Base-by-base conservation (phyloP, 2,888 invertebrate species). In the Anaspis maculata region DNA sequence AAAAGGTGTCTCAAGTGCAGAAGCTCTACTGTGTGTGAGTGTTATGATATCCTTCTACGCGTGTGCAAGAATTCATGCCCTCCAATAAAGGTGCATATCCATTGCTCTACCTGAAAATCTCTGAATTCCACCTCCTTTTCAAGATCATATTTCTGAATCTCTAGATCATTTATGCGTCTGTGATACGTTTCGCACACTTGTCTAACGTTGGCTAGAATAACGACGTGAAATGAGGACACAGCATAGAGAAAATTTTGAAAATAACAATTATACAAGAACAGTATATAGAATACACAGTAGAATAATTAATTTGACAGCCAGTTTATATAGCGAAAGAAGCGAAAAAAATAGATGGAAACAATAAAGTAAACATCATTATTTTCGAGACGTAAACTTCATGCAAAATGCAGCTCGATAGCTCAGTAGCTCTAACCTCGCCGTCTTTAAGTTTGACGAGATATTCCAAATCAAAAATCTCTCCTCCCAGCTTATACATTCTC, bases 391-490 rank as follows among this genome's bases (percentile, higher is more conserved):
- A n/a, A n/a, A n/a, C n/a, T n/a, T n/a, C n/a, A n/a, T n/a, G n/a
- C n/a, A n/a, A n/a, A n/a, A n/a, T n/a, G n/a, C n/a, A n/a, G n/a
- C n/a, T n/a, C n/a, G n/a, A n/a, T n/a, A n/a, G n/a, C n/a, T 5
- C 19, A 19, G 19, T 19, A 5, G 9, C 64, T 67, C 77, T 78
- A 85, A 96, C 95, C 91, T 96, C 92, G 72, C 82, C 83, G 72
- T 97, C 97, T 85, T 97, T 97, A 78, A 87, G 86, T 75, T 89
- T 88, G 72, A 96, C 94, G 74, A 88, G 76, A 77, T 87, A 85
- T 78, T 98, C 97, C 80, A 96, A 79, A 80, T 98, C 98, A 76
- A 87, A 97, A 76, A 96, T 97, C 69, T 83, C 76, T 62, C 87
- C 85, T 78, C 96, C 95, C 76, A 96, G 79, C 58, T 73, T 70